Evolutionary conservation across 2,113 vertebrate species (phyloP).

Genomic region (Peucedramus taeniatus): DNA sequence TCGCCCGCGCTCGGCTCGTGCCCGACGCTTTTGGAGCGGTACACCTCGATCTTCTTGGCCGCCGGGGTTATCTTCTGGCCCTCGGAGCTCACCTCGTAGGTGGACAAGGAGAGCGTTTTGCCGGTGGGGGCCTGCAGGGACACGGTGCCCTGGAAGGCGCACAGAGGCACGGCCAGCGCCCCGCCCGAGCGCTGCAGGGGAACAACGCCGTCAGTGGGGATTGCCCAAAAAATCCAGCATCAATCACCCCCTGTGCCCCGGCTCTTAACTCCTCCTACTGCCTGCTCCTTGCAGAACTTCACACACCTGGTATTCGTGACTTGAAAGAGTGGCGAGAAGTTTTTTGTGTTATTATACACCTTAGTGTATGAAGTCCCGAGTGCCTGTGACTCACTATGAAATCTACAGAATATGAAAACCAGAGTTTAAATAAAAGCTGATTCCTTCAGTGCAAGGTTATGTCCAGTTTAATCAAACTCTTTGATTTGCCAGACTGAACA

Average conservation of each 20-base stretch:
- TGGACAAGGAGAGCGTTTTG: conserved; percentile 94
- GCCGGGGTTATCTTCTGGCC: conserved; percentile 86
- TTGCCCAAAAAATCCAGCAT: not conserved
- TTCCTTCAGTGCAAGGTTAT: not conserved
- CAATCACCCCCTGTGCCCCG: not conserved
- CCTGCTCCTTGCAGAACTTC: not conserved
- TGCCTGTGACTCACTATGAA: not conserved
- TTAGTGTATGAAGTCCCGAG: not conserved
- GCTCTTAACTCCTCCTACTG: not conserved
- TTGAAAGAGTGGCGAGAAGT: not conserved
- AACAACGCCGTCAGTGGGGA: not conserved
- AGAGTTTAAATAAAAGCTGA: not conserved
- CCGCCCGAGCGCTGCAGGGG: conserved; percentile 77
- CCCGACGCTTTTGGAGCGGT: conserved; percentile 94
- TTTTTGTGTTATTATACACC: not conserved
- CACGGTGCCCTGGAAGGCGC: conserved; percentile 94
- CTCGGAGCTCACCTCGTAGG: conserved; percentile 94
- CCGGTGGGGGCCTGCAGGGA: conserved; percentile 92
- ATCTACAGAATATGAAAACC: not conserved
- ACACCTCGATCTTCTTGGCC: conserved; percentile 91
- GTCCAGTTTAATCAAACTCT: not conserved
- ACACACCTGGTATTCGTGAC: not conserved
- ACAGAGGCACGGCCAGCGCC: conserved; percentile 86
- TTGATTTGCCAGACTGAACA: not conserved
- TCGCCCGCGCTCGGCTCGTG: conserved; percentile 88